Base-by-base conservation (phyloP, 2,113 vertebrate genomes). In the Paedocypris sp. region DNA sequence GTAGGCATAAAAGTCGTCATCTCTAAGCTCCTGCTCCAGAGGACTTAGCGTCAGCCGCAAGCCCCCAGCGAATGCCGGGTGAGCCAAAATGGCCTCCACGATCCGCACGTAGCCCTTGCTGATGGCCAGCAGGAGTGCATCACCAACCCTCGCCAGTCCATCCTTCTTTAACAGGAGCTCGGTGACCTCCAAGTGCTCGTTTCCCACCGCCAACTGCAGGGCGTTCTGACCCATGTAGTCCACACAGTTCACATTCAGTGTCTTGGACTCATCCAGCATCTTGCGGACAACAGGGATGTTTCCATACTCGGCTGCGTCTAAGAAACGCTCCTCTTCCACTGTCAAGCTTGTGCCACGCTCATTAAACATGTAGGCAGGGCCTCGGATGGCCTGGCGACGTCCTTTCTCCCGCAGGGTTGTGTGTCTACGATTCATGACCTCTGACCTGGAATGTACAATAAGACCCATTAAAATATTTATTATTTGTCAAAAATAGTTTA, bases 161-260 rank as follows among this genome's bases (percentile, higher is more conserved):
- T 97, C 91, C 71, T 91, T 96, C 73, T 94, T 94, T 13, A 98
- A 85, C 22, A 98, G 88, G 70, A 97, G 84, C 79, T 98, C 94
- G 0, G 93, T 98, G 60, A 98, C 94, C 62, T 98, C 94, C 56
- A 98, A 77, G 61, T 98, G 94, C 67, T 98, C 94, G 0, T 98
- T 98, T 3, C 90, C 94, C 8, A 98, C 94, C 0, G 93, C 93
- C 42, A 98, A 67, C 77, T 98, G 94, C 70, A 98, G 73, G 1
- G 94, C 87, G 0, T 97, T 98, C 72, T 98, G 94, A 42, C 94
- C 94, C 94, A 98, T 98, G 72, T 98, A 98, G 81, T 98, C 93
- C 1, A 98, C 94, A 0, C 91, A 94, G 47, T 98, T 98, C 52
- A 91, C 91, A 78, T 97, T 97, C 47, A 98, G 87, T 0, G 94